Conservation (phyloP, 2,797 vertebrate species). For the Okamejei kenojei region DNA sequence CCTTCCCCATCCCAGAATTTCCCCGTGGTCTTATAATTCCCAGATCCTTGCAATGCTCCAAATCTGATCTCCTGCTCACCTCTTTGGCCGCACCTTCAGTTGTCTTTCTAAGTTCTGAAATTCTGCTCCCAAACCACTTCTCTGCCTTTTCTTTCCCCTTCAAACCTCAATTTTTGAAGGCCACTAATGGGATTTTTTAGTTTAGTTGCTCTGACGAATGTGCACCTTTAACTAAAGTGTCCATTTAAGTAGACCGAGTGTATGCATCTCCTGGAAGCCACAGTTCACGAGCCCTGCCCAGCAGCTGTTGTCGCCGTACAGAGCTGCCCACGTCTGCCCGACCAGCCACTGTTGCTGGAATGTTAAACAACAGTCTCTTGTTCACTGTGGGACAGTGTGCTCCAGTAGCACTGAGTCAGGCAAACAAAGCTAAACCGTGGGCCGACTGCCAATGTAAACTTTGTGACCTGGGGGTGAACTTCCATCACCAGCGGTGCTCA, state of each 20-base stretch:
- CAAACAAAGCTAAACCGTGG: not conserved
- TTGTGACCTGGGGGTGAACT: slow-evolving; percentile 19
- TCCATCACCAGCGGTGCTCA: not conserved
- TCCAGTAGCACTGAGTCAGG: slow-evolving; percentile 8
- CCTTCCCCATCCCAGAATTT: no score
- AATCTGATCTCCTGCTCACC: no score
- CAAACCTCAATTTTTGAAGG: no score
- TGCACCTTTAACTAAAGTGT: not conserved
- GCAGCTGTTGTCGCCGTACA: not conserved
- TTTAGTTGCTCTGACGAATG: no score
- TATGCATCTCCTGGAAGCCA: not conserved
- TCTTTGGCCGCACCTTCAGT: no score
- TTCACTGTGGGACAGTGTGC: not conserved
- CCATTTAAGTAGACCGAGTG: not conserved
- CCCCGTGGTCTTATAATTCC: no score
- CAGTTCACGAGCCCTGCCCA: not conserved
- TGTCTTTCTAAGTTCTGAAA: no score
- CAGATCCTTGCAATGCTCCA: no score
- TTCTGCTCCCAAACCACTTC: no score
- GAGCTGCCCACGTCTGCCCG: not conserved
- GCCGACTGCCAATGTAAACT: slow-evolving; percentile 3
- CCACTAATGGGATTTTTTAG: no score
- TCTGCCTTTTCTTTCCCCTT: no score
- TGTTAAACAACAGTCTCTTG: slow-evolving; percentile 15
- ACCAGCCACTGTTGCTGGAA: not conserved